Evolutionary conservation across 2,797 vertebrate species (phyloP).

Genomic region (Alectoris magna): DNA sequence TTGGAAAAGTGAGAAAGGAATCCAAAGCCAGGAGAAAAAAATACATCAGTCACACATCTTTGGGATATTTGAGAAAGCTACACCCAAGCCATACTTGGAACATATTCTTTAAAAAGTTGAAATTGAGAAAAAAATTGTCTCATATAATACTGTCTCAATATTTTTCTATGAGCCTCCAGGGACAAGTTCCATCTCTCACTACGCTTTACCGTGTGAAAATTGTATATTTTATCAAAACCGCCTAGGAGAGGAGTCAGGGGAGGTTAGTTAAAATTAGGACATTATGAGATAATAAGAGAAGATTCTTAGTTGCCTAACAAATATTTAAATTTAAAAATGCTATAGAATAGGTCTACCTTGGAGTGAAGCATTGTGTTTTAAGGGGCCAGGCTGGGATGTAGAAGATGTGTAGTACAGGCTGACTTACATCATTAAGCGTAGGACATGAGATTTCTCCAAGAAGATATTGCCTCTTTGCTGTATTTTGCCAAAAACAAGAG

Average conservation of each 20-base stretch:
- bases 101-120: not conserved
- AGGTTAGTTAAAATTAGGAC: not conserved
- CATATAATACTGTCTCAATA: not conserved
- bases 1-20: not conserved
- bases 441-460: not conserved
- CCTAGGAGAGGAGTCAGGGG: not conserved
- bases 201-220: fast-evolving
- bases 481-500: not conserved
- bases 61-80: not conserved
- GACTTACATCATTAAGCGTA: not conserved
- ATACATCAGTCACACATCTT: not conserved
- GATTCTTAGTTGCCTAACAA: not conserved
- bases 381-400: no score
- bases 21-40: not conserved
- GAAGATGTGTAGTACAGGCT: no score
- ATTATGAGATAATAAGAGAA: not conserved
- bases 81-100: not conserved
- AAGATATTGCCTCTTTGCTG: not conserved
- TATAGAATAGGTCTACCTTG: not conserved
- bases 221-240: not conserved
- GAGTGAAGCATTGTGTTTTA: no score
- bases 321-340: not conserved
- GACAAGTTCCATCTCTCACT: not conserved
- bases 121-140: not conserved
- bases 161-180: not conserved